Evolutionary conservation across 2,113 vertebrate species (phyloP).

Genomic region (Cyprinodon tularosa): DNA sequence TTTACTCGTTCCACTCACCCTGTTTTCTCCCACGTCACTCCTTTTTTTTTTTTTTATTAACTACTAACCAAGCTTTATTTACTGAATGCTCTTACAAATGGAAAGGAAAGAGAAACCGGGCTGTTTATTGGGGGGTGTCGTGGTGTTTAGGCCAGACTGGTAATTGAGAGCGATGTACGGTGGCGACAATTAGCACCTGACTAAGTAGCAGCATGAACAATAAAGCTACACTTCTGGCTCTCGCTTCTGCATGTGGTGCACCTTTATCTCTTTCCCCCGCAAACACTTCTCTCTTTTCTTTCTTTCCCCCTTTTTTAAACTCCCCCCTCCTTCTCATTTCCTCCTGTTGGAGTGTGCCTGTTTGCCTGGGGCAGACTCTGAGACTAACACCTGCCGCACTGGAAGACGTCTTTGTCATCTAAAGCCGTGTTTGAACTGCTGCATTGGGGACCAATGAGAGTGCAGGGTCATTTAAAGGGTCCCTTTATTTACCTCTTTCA

Average conservation of each 20-base stretch:
- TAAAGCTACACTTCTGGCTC: constrained; percentile 72
- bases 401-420: constrained; percentile 90
- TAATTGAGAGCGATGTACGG: constrained; percentile 74
- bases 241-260: constrained; percentile 81
- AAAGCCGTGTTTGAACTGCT: constrained; percentile 87
- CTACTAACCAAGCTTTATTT: constrained; percentile 79
- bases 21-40: constrained; percentile 27
- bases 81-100: constrained; percentile 59
- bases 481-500: constrained; percentile 58
- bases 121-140: constrained; percentile 66
- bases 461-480: constrained; percentile 73
- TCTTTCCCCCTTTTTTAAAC: constrained; percentile 2
- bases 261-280: constrained; percentile 70
- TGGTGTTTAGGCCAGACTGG: constrained; percentile 64
- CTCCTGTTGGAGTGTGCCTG: constrained; percentile 80
- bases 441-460: constrained; percentile 78
- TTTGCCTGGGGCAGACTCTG: constrained; percentile 83
- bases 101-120: constrained; percentile 59
- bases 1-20: constrained; percentile 58
- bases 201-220: constrained; percentile 83
- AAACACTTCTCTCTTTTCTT: constrained; percentile 65
- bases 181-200: constrained; percentile 81
- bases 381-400: constrained; percentile 86
- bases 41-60: constrained; percentile 43
- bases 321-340: constrained; percentile 55